Base-by-base conservation (phyloP, 2,888 invertebrate genomes). In the Sericinus montela region DNA sequence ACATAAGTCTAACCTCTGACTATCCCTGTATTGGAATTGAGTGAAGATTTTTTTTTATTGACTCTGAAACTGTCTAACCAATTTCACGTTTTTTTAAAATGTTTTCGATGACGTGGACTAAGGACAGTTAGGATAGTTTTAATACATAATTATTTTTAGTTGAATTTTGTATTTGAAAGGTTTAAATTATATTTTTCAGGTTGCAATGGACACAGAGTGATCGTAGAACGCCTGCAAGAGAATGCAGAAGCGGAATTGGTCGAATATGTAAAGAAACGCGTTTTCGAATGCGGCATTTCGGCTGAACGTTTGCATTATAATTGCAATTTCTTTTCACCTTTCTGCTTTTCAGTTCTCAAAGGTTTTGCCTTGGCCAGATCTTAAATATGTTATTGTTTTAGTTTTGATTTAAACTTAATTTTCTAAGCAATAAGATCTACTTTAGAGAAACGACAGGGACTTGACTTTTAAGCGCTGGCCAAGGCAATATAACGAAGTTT, bases 141-240 rank as follows among this genome's bases (percentile, higher is more conserved):
- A n/a, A n/a, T n/a, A n/a, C n/a, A n/a, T n/a, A 19, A 19, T 19
- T 19, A 5, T 19, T 19, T 19, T 19, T 19, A 3, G 2, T 19
- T 19, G 5, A 3, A 19, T 19, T 19, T 3, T 19, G 19, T 19
- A 19, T 19, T 19, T 19, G 2, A 19, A 19, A 19, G 19, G 19
- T 19, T 19, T 19, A 19, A 19, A 2, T 3, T 19, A 19, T 19
- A 39, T 16, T 44, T 34, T 25, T 1, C 73, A 89, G 89, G 82
- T 85, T 59, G 86, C 88, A 29, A 89, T 89, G 89, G 89, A 89
- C 50, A 88, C 89, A 50, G 89, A 89, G 67, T 89, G 86, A 72
- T 46, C 54, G 40, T 60, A 25, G 77, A 75, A 14, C 72, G 81
- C 30, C 62, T 80, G 44, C 65, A 67, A 53, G 62, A 52, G 49